phyloP scores from a whole-genome alignment of 2,888 invertebrate genomes.

The Criorhina ranunculi region DNA sequence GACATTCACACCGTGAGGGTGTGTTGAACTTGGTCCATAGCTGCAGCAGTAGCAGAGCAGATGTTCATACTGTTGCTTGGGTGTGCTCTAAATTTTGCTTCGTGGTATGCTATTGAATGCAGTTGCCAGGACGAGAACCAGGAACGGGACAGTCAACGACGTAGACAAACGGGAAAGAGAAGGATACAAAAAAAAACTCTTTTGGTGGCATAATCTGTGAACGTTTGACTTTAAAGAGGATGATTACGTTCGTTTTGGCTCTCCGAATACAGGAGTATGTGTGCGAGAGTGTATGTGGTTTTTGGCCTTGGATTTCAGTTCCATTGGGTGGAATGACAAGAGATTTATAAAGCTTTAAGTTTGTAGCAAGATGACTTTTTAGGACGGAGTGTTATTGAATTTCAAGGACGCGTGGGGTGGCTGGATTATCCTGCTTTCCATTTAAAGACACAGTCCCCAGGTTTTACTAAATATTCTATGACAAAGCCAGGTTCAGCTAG shows the following conservation, averaged over 20 bases:
- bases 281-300: not conserved
- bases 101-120: slow-evolving; percentile 58
- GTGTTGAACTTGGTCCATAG: slow-evolving; percentile 73
- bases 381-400: too few relatives aligned
- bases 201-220: slow-evolving; percentile 44
- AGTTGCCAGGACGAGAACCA: slow-evolving; percentile 26
- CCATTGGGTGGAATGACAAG: not conserved
- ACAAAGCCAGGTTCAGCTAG: too few relatives aligned
- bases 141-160: not conserved
- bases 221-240: slow-evolving; percentile 20
- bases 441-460: too few relatives aligned
- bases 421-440: too few relatives aligned
- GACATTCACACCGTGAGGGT: slow-evolving; percentile 75
- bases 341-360: too few relatives aligned
- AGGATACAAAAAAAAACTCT: not conserved
- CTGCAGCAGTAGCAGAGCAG: slow-evolving; percentile 34
- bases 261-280: not conserved
- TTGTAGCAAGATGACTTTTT: too few relatives aligned
- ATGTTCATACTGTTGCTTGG: slow-evolving; percentile 49
- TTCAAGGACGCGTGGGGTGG: too few relatives aligned
- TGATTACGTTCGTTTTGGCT: slow-evolving; percentile 14
- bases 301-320: slow-evolving; percentile 47
- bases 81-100: slow-evolving; percentile 53
- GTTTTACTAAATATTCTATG: too few relatives aligned
- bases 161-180: not conserved